Conservation (phyloP, 2,888 invertebrate species). For the Hirudinaria manillensis region DNA sequence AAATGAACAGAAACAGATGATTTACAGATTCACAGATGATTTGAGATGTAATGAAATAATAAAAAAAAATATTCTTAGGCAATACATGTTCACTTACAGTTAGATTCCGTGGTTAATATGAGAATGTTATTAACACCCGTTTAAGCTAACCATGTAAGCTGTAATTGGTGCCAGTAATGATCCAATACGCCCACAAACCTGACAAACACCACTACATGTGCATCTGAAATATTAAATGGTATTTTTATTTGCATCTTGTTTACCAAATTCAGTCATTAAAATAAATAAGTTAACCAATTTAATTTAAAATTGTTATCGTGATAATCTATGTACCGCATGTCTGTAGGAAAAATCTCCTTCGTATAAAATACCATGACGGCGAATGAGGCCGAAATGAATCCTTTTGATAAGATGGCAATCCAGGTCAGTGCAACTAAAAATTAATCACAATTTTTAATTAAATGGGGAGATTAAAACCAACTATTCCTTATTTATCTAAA, state of each 20-base stretch:
- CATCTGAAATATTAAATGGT: conserved; percentile 18
- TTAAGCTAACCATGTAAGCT: conserved; percentile 22
- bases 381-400: conserved; percentile 35
- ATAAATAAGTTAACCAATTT: too few species aligned
- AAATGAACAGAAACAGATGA: too few species aligned
- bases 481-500: too few species aligned
- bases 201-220: conserved; percentile 29
- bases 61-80: background rate
- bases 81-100: too few species aligned
- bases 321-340: conserved; percentile 27
- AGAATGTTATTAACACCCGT: background rate
- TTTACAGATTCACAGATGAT: too few species aligned
- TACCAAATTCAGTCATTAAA: too few species aligned
- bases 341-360: conserved; percentile 35
- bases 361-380: conserved; percentile 34
- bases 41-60: background rate
- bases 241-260: too few species aligned
- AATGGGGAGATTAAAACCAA: too few species aligned
- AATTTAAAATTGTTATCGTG: too few species aligned
- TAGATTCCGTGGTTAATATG: too few species aligned
- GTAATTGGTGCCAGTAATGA: conserved; percentile 27
- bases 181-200: conserved; percentile 26
- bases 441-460: too few species aligned
- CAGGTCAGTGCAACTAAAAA: background rate
- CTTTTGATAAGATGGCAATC: conserved; percentile 33